Conservation (phyloP, 2,888 invertebrate species). For the Dynastes hyllus region DNA sequence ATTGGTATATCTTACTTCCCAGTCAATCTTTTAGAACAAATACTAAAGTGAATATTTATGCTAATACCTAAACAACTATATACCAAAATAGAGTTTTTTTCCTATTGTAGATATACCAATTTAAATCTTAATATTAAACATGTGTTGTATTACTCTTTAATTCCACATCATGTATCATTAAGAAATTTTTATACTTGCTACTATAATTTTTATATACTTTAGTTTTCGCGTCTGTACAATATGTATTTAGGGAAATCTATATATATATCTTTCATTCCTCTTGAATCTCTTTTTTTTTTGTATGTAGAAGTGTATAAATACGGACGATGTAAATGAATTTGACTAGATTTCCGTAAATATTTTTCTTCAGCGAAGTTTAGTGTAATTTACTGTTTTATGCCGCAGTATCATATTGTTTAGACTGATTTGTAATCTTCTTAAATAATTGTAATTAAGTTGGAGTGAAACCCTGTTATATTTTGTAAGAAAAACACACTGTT, state of each 20-base stretch:
- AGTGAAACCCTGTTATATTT: conserved; percentile 65
- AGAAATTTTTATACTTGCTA: conserved; percentile 28
- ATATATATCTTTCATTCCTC: conserved; percentile 41
- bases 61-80: too few species aligned
- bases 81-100: background rate
- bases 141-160: conserved; percentile 2
- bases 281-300: conserved; percentile 49
- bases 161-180: conserved; percentile 24
- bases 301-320: conserved; percentile 44
- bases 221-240: conserved; percentile 34
- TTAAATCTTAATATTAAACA: conserved; percentile 50
- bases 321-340: conserved; percentile 16
- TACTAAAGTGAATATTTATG: too few species aligned
- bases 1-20: background rate
- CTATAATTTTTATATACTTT: conserved; percentile 35
- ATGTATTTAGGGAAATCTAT: conserved; percentile 33
- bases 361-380: conserved; percentile 12
- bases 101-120: conserved; percentile 24
- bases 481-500: conserved; percentile 68
- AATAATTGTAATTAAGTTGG: conserved; percentile 59
- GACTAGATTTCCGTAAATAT: conserved; percentile 46
- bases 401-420: conserved; percentile 39
- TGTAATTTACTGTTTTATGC: conserved; percentile 45
- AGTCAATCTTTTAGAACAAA: background rate
- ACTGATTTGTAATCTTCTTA: conserved; percentile 53